Evolutionary conservation across 2,888 invertebrate species (phyloP).

Genomic region (Disparrhopalites patrizii): DNA sequence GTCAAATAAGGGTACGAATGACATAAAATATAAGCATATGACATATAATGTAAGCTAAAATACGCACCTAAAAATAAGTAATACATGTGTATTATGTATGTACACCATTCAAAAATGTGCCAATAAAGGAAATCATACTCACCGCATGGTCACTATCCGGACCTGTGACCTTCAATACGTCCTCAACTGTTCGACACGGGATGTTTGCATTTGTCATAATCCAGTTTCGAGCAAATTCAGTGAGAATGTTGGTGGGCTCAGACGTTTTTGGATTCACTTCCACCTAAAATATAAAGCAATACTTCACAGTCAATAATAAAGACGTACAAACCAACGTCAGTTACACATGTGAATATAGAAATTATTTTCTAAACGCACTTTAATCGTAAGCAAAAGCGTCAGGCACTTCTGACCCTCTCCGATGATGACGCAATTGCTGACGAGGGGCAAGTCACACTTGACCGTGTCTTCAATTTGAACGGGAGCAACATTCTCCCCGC

Average conservation of each 20-base stretch:
- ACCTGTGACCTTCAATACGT: constrained; percentile 64
- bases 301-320: background rate
- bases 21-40: too few relatives aligned
- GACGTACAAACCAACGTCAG: background rate
- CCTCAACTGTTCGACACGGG: constrained; percentile 65
- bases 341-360: background rate
- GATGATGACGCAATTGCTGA: constrained; percentile 79
- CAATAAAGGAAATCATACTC: too few relatives aligned
- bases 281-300: constrained; percentile 11
- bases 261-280: constrained; percentile 68
- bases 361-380: constrained; percentile 61
- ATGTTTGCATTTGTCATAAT: constrained; percentile 62
- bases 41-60: too few relatives aligned
- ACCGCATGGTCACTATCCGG: constrained; percentile 53
- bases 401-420: constrained; percentile 85
- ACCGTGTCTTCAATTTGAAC: constrained; percentile 78
- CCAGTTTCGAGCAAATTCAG: constrained; percentile 65
- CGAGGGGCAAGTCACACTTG: constrained; percentile 66
- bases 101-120: too few relatives aligned
- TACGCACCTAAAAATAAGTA: background rate
- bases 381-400: constrained; percentile 74
- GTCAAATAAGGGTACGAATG: too few relatives aligned
- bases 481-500: constrained; percentile 87
- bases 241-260: constrained; percentile 66
- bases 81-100: background rate